Conservation (phyloP, 2,888 invertebrate genomes). For the Pterostichus madidus region DNA sequence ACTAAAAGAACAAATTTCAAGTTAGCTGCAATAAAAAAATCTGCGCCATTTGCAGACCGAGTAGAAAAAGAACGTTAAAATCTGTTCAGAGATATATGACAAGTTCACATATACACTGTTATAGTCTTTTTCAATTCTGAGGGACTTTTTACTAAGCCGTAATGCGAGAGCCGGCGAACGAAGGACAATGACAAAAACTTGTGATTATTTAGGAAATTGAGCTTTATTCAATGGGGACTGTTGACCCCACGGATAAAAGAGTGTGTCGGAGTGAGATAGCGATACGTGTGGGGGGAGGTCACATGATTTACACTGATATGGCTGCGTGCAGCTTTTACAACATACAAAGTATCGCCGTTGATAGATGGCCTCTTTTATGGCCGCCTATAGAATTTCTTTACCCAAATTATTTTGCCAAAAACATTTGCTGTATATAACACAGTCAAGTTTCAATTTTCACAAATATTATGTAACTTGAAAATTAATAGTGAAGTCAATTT, state of each 20-base stretch:
- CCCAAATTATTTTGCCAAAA: slow-evolving; percentile 24
- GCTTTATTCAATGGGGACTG: slow-evolving; percentile 33
- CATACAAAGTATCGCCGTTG: slow-evolving; percentile 36
- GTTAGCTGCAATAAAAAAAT: not conserved
- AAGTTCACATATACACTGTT: slow-evolving; percentile 40
- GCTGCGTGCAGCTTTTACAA: slow-evolving; percentile 21
- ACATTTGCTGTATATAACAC: no score
- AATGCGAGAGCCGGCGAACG: slow-evolving; percentile 13
- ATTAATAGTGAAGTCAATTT: no score
- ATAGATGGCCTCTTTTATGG: slow-evolving; percentile 32
- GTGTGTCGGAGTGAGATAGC: slow-evolving; percentile 11
- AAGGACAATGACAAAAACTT: slow-evolving; percentile 28
- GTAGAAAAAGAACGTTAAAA: slow-evolving; percentile 38
- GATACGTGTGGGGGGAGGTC: not conserved
- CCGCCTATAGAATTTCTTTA: slow-evolving; percentile 23
- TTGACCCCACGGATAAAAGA: slow-evolving; percentile 12
- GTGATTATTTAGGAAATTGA: slow-evolving; percentile 48
- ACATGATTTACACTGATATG: slow-evolving; percentile 38
- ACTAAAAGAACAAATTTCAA: slow-evolving; percentile 4
- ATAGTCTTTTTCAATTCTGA: slow-evolving; percentile 38
- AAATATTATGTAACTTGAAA: no score
- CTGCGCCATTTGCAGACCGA: slow-evolving; percentile 26
- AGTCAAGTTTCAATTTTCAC: no score
- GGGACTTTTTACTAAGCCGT: slow-evolving; percentile 29
- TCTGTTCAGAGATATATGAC: slow-evolving; percentile 46